Conservation (phyloP, 2,797 vertebrate genomes). For the Orientallactaga sibirica region DNA sequence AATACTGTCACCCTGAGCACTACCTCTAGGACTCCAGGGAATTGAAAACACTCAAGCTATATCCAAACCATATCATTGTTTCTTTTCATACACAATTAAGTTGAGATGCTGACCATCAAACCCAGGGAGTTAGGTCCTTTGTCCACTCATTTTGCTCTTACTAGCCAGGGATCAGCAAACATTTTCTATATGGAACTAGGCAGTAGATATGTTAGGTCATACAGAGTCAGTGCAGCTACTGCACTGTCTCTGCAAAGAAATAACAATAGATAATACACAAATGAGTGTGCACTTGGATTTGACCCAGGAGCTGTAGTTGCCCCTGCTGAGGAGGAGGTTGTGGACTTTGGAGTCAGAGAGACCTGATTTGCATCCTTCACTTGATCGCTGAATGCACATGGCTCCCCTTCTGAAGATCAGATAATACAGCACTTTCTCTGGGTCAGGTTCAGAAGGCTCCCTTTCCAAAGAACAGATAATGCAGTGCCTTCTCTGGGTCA, state of each 20-base stretch:
- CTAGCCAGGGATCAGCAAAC: neutral
- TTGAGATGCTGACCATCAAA: neutral
- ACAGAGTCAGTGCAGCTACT: neutral
- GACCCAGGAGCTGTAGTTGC: neutral
- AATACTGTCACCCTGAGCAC: neutral
- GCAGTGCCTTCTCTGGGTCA: neutral
- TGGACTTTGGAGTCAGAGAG: neutral
- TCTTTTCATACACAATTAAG: neutral
- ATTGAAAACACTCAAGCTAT: neutral
- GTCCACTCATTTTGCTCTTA: neutral
- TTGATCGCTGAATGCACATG: neutral
- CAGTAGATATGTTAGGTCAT: neutral
- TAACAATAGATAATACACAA: neutral
- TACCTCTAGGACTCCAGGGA: too few relatives aligned
- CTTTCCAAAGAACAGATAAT: neutral
- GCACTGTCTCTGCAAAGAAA: neutral
- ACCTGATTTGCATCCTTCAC: neutral
- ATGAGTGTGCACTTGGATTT: too few relatives aligned
- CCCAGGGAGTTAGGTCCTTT: accelerated
- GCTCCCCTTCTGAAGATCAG: neutral
- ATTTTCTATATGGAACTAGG: neutral
- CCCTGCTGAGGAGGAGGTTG: neutral
- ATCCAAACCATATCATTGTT: neutral
- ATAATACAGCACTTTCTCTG: neutral
- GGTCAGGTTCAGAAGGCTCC: neutral